Base-by-base conservation (phyloP, 2,113 vertebrate species). In the Argyrosomus japonicus region DNA sequence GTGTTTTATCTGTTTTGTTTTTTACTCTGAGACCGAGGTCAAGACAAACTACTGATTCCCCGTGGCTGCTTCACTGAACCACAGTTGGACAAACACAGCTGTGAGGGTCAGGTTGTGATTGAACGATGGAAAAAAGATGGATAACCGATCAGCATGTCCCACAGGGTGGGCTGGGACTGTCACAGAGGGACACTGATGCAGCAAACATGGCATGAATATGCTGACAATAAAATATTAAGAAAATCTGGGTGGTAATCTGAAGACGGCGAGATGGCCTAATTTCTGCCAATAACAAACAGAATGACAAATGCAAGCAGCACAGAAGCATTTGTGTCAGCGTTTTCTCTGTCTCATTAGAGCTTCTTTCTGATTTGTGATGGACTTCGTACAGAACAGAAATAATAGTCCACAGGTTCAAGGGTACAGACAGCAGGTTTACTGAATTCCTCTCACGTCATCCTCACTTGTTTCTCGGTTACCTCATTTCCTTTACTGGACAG, bases 261-360 rank as follows among this genome's bases (percentile, higher is more conserved):
- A 63, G 25, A 53, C 7, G 9, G 48, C 23, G 45, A 47, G 54
- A 25, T 67, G 32, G 81, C n/a, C 75, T 83, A 27, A 61, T 78
- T 53, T 68, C 4, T 65, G 68, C 25, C 1, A 17, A 48, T 40
- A 57, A 71, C 48, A 70, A 61, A 81, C 60, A 36, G 50, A 62
- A 60, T 78, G 54, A 68, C 25, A 77, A 68, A 77, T 48, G 17
- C 15, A 63, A 18, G 29, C 40, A 14, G 19, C 3, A 1, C 13
- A 58, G 14, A 32, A 61, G 32, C 54, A 15, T 60, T 4, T 48
- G 47, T 36, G 29, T 86, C 70, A 75, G 63, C 64, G n/a, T 53
- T 75, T 79, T 75, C 71, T 58, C 71, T 64, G 53, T 58, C 63
- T 57, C 62, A 74, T 86, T 68, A 51, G 48, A 25, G 57, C 53